Conservation (phyloP, 2,797 vertebrate genomes). For the Anguilla megastoma region DNA sequence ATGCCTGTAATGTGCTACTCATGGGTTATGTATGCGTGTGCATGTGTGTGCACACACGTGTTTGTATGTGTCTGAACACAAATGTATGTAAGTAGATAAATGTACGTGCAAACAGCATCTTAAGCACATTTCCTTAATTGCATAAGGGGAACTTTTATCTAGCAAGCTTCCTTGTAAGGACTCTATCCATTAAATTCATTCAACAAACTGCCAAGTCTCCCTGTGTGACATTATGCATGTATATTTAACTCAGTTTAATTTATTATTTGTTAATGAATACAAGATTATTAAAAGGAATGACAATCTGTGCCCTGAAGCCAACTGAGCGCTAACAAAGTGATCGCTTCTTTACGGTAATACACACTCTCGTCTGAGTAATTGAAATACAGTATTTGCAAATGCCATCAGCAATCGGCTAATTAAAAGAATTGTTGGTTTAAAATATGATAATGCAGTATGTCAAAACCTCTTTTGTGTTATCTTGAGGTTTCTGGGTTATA, state of each 20-base stretch:
- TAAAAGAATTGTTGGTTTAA: constrained; percentile 20
- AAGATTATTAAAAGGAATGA: constrained; percentile 33
- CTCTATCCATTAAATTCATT: not conserved
- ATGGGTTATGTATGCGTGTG: not conserved
- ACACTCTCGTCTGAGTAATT: constrained; percentile 19
- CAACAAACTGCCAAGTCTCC: not conserved
- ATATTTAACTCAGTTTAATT: constrained; percentile 28
- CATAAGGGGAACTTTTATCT: not conserved
- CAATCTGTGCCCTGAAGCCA: constrained; percentile 18
- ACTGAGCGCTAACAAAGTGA: constrained; percentile 29
- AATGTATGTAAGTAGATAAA: not conserved
- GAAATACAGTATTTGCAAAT: constrained; percentile 28
- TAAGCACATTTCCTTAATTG: not conserved
- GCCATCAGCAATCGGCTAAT: constrained; percentile 27
- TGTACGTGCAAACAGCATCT: not conserved
- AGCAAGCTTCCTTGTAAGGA: not conserved
- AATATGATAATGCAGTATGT: constrained; percentile 9
- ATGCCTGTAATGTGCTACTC: not conserved
- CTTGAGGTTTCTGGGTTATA: not conserved
- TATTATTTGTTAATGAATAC: constrained; percentile 34
- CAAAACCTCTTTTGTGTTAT: constrained; percentile 26
- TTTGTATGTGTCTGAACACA: not conserved
- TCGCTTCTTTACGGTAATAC: constrained; percentile 31
- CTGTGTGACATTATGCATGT: constrained; percentile 4
- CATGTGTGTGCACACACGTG: not conserved